A percentile compares a stretch with the other conserved stretches of the same genome.
phyloP scores from a whole-genome alignment of 1,140 invertebrate species.

The Tachypleus tridentatus region DNA sequence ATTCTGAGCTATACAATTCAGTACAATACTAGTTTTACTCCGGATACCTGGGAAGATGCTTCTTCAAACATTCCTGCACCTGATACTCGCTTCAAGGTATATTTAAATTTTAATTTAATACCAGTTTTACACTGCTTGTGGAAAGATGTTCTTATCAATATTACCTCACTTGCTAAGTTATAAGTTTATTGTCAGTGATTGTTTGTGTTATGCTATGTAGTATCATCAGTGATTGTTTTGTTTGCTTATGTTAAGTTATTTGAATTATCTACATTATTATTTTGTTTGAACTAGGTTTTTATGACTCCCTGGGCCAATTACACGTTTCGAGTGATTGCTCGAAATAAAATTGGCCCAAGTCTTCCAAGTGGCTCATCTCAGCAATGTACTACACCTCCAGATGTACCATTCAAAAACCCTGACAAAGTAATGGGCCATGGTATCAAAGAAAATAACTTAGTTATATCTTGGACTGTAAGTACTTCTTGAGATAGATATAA shows the following conservation, averaged over 20 bases:
- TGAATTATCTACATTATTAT: too few species aligned
- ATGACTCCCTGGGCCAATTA: constrained; percentile 92
- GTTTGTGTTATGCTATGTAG: too few species aligned
- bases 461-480: constrained; percentile 74
- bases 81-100: constrained; percentile 52
- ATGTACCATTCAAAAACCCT: constrained; percentile 87
- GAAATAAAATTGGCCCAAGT: constrained; percentile 86
- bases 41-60: constrained; percentile 75
- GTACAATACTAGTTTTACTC: constrained; percentile 87
- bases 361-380: constrained; percentile 67
- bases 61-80: constrained; percentile 61
- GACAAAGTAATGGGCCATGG: constrained; percentile 86
- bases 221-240: too few species aligned
- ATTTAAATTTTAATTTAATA: neutral
- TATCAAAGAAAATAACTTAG: constrained; percentile 70
- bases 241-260: too few species aligned
- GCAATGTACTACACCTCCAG: constrained; percentile 67
- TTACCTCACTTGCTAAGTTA: too few species aligned
- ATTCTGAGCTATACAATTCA: constrained; percentile 85
- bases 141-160: too few species aligned
- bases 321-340: constrained; percentile 85
- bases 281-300: constrained; percentile 32
- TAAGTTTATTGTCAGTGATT: too few species aligned
- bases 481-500: too few species aligned
- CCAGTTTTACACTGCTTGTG: too few species aligned